Percentiles rank a stretch among this genome's conserved stretches.
Conservation (phyloP, 2,113 vertebrate species). For the Rana temporaria region DNA sequence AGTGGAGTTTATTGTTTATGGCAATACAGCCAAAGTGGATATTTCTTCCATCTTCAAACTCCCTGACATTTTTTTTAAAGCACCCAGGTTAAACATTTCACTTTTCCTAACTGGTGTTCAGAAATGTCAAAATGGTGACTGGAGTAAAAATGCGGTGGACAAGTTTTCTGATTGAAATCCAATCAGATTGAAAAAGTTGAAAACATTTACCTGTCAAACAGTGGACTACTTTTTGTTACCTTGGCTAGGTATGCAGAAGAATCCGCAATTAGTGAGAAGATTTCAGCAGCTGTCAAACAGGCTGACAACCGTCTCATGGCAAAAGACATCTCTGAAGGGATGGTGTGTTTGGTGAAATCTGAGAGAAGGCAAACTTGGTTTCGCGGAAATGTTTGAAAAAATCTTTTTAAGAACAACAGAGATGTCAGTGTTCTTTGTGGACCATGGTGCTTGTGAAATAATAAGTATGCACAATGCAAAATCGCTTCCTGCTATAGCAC, state of each 20-base stretch:
- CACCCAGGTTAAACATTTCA: constrained; percentile 75
- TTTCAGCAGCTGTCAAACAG: constrained; percentile 63
- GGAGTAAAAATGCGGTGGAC: constrained; percentile 59
- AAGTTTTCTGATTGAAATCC: constrained; percentile 70
- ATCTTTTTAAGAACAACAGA: constrained; percentile 58
- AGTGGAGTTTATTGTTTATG: constrained; percentile 90
- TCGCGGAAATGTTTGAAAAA: constrained; percentile 70
- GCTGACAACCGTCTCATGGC: constrained; percentile 51
- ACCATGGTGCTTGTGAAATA: constrained; percentile 70
- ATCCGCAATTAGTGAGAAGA: constrained; percentile 63
- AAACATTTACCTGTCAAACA: constrained; percentile 68
- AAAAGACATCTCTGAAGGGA: constrained; percentile 69
- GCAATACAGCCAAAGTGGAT: constrained; percentile 73
- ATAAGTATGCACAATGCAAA: constrained; percentile 65
- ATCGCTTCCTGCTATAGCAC: constrained; percentile 58
- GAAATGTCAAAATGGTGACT: constrained; percentile 57
- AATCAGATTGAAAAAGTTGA: constrained; percentile 69
- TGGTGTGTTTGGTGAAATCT: constrained; percentile 75
- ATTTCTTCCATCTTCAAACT: constrained; percentile 73
- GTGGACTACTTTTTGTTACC: constrained; percentile 72
- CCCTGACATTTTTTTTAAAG: constrained; percentile 67
- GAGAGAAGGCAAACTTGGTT: constrained; percentile 67
- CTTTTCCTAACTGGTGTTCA: constrained; percentile 73
- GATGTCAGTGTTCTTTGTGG: constrained; percentile 73
- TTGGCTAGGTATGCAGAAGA: constrained; percentile 65